Percentiles rank a stretch among this genome's conserved stretches.
phyloP scores from a whole-genome alignment of 2,113 vertebrate species.

The Sphyrna mokarran region DNA sequence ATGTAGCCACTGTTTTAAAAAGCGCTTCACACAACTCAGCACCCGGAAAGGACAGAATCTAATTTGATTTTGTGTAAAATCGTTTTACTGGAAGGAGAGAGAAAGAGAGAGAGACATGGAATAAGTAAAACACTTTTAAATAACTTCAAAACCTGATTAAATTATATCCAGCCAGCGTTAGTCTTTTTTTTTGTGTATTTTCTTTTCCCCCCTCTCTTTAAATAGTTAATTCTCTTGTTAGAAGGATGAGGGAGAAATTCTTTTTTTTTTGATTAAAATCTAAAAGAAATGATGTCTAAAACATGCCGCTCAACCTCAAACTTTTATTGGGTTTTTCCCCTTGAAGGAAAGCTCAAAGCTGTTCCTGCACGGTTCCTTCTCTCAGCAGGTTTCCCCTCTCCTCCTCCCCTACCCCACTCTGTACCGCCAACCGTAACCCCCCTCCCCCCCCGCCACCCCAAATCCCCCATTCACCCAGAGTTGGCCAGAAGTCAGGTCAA shows the following conservation, averaged over 20 bases:
- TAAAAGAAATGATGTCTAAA: background rate
- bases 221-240: constrained; percentile 25
- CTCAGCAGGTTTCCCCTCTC: background rate
- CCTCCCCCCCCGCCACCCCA: background rate
- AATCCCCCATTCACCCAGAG: background rate
- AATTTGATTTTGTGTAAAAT: constrained; percentile 32
- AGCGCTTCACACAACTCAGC: background rate
- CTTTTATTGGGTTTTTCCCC: background rate
- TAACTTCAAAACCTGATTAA: constrained; percentile 29
- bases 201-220: background rate
- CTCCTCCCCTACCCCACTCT: background rate
- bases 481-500: background rate
- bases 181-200: background rate
- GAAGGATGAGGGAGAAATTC: background rate
- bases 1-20: constrained; percentile 5
- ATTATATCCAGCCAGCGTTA: constrained; percentile 31
- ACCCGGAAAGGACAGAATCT: constrained; percentile 12
- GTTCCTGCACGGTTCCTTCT: background rate
- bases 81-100: background rate
- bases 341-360: background rate
- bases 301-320: background rate
- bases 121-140: constrained; percentile 25
- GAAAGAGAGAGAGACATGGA: background rate
- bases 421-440: no score
- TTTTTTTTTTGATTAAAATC: constrained; percentile 1